Conservation (phyloP, 2,113 vertebrate species). For the Rattus norvegicus region GRCr8 NC_086039.1:55520001-55520500, state of each 20-base stretch:
- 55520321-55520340: neutral
- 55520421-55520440: conserved; percentile 8
- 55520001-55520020: conserved; percentile 34
- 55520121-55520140: neutral
- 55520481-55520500: neutral
- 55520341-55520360: neutral
- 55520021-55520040: conserved; percentile 39
- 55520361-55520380: conserved; percentile 6
- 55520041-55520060: conserved; percentile 23
- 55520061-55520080: neutral
- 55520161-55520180: neutral
- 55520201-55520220: neutral
- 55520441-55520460: neutral
- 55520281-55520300: neutral
- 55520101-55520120: neutral
- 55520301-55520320: neutral
- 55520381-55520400: conserved; percentile 15
- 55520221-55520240: neutral
- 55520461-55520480: neutral
- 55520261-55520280: neutral
- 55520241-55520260: neutral
- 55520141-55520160: neutral
- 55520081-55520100: neutral
- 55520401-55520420: neutral
- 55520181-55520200: neutral